Evolutionary conservation across 1,140 invertebrate genomes (phyloP), one percentile per base, ranked within the genome.

Genomic region (Paramacrobiotus metropolitanus): DNA sequence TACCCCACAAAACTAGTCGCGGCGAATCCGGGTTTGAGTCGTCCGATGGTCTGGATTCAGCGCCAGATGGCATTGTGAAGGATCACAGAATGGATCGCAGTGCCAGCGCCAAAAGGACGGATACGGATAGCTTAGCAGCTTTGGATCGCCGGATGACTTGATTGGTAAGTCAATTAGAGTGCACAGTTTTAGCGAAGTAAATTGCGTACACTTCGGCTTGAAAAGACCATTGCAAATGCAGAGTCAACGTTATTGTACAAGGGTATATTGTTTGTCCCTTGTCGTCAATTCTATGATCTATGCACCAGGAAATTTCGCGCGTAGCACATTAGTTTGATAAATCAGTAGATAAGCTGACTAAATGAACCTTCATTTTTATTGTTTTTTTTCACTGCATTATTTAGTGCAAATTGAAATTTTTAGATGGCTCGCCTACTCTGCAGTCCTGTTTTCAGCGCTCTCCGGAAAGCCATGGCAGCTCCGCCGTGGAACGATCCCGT

Each of bases 1-100:
- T 15, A 40, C 34, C 9, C 15, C 48, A 55, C 4, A 55, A 55
- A 55, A 55, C 15, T 28, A 55, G 48, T n/a, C 34, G 34, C 24
- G 48, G 48, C 15, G 48, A 55, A 55, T 55, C 48, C 4, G 48
- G 48, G 4, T 55, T 55, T 24, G 48, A 55, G 24, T 55, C 48
- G 15, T 55, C 48, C 15, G 48, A 55, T 55, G 48, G 48, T 9
- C 15, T 9, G 9, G 34, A n/a, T 15, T 9, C 9, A 40, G 9
- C n/a, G 34, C n/a, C n/a, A n/a, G 34, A 40, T n/a, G 34, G n/a
- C 9, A n/a, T 9, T 40, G 34, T 20, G 48, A 55, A 15, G 48
- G 4, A 24, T 15, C 15, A 55, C 4, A 24, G 15, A 24, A 15
- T 15, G 4, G 9, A 24, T 24, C 15, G 28, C 4, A 55, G 48